Conservation (phyloP, 2,113 vertebrate species). For the Bufo bufo region DNA sequence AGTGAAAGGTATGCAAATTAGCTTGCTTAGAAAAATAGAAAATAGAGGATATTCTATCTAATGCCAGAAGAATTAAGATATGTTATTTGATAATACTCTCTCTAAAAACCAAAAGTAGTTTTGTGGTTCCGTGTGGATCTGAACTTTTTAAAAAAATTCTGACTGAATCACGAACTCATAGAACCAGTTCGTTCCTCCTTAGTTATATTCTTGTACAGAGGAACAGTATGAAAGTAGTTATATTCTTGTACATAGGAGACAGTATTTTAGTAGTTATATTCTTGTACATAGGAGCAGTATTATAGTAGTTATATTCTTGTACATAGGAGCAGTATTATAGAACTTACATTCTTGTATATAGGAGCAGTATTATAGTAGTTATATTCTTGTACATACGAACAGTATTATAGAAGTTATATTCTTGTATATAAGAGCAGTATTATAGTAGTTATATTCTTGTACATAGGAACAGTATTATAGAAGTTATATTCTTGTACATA, state of each 20-base stretch:
- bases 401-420: not conserved
- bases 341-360: not conserved
- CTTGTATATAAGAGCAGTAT: not conserved
- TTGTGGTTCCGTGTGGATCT: no score
- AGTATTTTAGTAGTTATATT: constrained; percentile 2
- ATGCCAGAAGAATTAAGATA: no score
- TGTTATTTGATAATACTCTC: no score
- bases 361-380: not conserved
- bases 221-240: not conserved
- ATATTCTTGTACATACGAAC: not conserved
- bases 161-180: no score
- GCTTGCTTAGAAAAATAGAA: no score
- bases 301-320: not conserved
- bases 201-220: not conserved
- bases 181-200: not conserved
- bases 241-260: not conserved
- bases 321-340: constrained; percentile 3
- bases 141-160: no score
- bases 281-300: not conserved
- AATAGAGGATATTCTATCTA: no score
- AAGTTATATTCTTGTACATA: constrained; percentile 7
- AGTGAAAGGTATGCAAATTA: no score
- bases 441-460: not conserved
- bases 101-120: no score
- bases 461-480: not conserved